Evolutionary conservation across 2,113 vertebrate genomes (phyloP), one percentile per base, ranked within the genome.

Genomic region (Salvelinus alpinus): DNA sequence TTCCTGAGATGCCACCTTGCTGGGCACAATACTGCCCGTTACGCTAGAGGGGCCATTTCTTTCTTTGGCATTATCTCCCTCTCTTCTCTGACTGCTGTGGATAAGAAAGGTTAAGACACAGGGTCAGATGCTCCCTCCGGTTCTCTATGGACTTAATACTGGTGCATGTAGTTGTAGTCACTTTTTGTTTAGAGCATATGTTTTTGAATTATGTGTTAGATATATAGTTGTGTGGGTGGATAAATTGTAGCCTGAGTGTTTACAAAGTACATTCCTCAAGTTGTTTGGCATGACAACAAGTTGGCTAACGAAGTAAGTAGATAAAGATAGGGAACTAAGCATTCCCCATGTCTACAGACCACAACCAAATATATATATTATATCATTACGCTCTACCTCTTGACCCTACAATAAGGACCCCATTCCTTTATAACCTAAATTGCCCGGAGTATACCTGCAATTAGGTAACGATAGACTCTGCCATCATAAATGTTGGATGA

Each of bases 21-120:
- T 66, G 77, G 80, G 60, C 73, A 73, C 68, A 73, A 34, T 24
- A 76, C 38, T 44, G 38, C 9, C 76, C 83, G 72, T 74, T 73
- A 54, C 16, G 9, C 74, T 18, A 20, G 9, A 51, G 54, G 68
- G 77, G 66, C 5, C 59, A 80, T 66, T 67, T 71, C 78, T 80
- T 85, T 82, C 76, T 85, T 79, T 60, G 67, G 8, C 25, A 75
- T 54, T 66, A 47, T 66, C 66, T 68, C 66, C 16, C 29, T 16
- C 7, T 9, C 6, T 31, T 25, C 5, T 9, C 29, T 31, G 65
- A 67, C 27, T 34, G 4, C 65, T 34, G 25, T 16, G 4, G 64
- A 66, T 2, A 22, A 29, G 64, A 65, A 27, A 16, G 64, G 64
- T 29, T 2, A 27, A 22, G 29, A 14, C 12, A 31, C 29, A 16